Conservation (phyloP, 2,113 vertebrate species). For the Eonycteris spelaea region DNA sequence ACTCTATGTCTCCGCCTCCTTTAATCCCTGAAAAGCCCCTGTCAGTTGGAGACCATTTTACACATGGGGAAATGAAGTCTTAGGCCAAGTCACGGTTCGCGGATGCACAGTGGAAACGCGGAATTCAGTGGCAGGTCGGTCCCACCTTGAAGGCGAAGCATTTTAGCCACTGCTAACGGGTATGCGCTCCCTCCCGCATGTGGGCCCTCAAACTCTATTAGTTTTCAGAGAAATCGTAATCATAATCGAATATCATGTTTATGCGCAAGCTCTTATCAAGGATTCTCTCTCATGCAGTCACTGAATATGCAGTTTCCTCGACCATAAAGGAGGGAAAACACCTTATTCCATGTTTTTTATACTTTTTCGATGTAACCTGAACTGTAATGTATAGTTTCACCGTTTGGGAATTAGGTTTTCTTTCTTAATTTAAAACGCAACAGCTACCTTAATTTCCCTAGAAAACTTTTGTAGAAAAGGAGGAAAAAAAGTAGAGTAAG, state of each 20-base stretch:
- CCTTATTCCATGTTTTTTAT: not conserved
- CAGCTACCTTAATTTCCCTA: not conserved
- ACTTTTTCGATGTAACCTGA: not conserved
- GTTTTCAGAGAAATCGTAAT: not conserved
- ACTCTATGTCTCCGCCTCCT: not conserved
- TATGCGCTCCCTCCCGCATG: not conserved
- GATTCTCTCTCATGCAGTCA: not conserved
- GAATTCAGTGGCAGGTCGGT: not conserved
- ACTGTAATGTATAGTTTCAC: not conserved
- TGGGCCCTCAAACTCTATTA: not conserved
- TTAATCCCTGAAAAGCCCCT: not conserved
- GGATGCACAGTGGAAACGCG: not conserved
- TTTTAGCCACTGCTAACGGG: not conserved
- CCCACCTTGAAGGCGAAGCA: not conserved
- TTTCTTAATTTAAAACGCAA: not conserved
- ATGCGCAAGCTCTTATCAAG: not conserved
- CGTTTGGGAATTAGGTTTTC: not conserved
- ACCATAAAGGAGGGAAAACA: not conserved
- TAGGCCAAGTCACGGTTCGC: not conserved
- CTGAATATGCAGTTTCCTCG: not conserved
- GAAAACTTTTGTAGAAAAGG: not conserved
- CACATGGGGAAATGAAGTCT: not conserved
- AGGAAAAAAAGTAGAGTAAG: not conserved
- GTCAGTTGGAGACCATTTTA: not conserved
- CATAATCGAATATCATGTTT: not conserved